Evolutionary conservation across 2,888 invertebrate species (phyloP), one percentile per base, ranked within the genome.

Genomic region (Agrotis clavis): DNA sequence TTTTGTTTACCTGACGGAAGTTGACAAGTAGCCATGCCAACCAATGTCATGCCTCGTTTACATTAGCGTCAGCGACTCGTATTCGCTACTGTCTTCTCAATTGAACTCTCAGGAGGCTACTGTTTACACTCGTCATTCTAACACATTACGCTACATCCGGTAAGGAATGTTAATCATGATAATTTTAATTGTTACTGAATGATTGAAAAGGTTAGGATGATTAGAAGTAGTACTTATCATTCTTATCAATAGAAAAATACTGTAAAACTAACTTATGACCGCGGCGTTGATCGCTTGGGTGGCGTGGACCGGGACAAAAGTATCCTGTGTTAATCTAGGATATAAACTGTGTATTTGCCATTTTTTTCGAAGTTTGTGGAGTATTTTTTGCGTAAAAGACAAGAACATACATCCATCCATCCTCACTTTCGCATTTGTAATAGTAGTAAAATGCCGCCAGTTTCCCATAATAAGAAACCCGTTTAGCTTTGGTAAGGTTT

Each of bases 121-220:
- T 75, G 61, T 71, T 77, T 66, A 72, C 51, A 56, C 30, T 19
- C 63, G n/a, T 45, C 50, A 7, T 60, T 66, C 14, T 48, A 66
- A 66, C 62, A 76, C 45, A 70, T 59, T n/a, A 54, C 64, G 71
- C 51, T 71, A 56, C 77, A 72, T 68, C 72, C 62, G 57, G 65
- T 63, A 53, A 57, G n/a, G 47, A 67, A 30, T 63, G 65, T 63
- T 35, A 56, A 66, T 54, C 57, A 54, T 47, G 48, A 59, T 56
- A 62, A 57, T 62, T 59, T 35, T 48, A 67, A 63, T 59, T 70
- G 41, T 66, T 57, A 51, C 11, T 53, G n/a, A 59, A 47, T 35
- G 14, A 71, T 57, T 65, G 45, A 57, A 61, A 79, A 54, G 18
- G 47, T 9, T 25, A 72, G 57, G 41, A 71, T 25, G 13, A 57